These are phyloP conservation scores for Syngnathus scovelli DNA, from an alignment of 2,113 vertebrate genomes.

Conservation along the genomic window DNA sequence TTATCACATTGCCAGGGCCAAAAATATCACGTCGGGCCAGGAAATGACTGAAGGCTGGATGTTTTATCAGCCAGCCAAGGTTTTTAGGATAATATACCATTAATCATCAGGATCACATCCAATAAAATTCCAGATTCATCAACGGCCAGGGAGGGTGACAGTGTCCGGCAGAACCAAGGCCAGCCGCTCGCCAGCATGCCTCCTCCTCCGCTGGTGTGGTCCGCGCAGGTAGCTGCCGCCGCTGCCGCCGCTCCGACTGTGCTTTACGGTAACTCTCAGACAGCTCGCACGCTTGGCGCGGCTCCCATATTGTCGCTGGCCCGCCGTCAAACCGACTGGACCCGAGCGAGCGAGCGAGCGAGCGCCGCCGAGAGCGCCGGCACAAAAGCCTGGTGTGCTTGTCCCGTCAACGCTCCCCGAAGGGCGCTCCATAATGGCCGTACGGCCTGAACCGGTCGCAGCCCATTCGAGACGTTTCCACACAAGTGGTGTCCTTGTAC, in stretches of 20 bases:
- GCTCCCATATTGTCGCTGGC: conserved; percentile 74
- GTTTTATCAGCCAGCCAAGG: conserved; percentile 46
- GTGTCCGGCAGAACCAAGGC: conserved; percentile 56
- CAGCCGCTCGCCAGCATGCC: conserved; percentile 38
- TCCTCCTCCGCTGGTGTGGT: too few species aligned
- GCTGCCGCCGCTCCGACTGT: conserved; percentile 47
- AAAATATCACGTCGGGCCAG: conserved; percentile 39
- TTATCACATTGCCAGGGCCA: conserved; percentile 22
- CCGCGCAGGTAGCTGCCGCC: too few species aligned
- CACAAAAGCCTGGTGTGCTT: conserved; percentile 70
- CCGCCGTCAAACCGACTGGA: conserved; percentile 73
- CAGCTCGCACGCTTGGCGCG: conserved; percentile 74
- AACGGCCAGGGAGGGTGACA: conserved; percentile 52
- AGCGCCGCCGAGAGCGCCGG: conserved; percentile 76
- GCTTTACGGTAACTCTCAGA: conserved; percentile 78
- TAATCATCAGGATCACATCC: conserved; percentile 64
- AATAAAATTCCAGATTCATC: conserved; percentile 62
- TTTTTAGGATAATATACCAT: conserved; percentile 52
- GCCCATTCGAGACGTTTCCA: too few species aligned
- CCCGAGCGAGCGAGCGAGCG: conserved; percentile 32
- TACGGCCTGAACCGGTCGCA: too few species aligned
- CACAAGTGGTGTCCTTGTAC: too few species aligned
- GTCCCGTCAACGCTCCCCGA: too few species aligned
- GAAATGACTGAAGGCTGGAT: conserved; percentile 49
- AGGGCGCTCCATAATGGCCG: too few species aligned